A percentile compares a stretch with the other conserved stretches of the same genome.
phyloP scores from a whole-genome alignment of 2,888 invertebrate species.

The Tetragnatha montana region DNA sequence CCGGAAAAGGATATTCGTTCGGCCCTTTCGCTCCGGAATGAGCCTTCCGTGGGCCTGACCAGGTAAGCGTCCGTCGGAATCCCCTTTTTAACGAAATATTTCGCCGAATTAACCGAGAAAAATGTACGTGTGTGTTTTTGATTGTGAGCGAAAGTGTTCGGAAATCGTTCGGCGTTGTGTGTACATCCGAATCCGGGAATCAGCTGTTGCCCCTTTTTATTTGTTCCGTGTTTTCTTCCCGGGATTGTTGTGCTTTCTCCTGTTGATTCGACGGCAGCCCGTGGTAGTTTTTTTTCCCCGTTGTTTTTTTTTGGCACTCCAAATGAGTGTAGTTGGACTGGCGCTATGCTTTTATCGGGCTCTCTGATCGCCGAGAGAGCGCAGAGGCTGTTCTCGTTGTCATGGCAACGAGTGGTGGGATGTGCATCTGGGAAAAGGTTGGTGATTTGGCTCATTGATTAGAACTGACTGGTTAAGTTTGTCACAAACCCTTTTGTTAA shows the following conservation, averaged over 20 bases:
- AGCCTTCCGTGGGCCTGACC: neutral
- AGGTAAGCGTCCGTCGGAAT: neutral
- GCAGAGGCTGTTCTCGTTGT: slow-evolving; percentile 57
- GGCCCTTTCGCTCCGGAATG: neutral
- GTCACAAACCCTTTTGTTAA: neutral
- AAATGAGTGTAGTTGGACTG: neutral
- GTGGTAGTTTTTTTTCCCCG: neutral
- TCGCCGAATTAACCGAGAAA: neutral
- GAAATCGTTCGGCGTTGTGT: neutral
- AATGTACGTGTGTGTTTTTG: neutral
- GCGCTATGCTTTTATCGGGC: slow-evolving; percentile 40
- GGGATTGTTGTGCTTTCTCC: neutral
- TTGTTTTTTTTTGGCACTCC: neutral
- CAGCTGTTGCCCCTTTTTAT: neutral
- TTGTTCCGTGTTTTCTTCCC: neutral
- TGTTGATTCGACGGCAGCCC: neutral
- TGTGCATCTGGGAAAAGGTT: slow-evolving; percentile 60
- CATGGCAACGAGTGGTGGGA: slow-evolving; percentile 50
- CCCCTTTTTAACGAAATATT: neutral
- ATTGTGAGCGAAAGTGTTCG: neutral
- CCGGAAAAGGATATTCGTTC: neutral
- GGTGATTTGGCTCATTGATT: slow-evolving; percentile 66
- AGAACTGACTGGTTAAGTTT: slow-evolving; percentile 29
- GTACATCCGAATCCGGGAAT: neutral
- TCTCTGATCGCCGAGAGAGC: slow-evolving; percentile 43